These are phyloP conservation scores for Chydorus sphaericus DNA, from an alignment of 2,888 invertebrate genomes.

Conservation along the genomic window DNA sequence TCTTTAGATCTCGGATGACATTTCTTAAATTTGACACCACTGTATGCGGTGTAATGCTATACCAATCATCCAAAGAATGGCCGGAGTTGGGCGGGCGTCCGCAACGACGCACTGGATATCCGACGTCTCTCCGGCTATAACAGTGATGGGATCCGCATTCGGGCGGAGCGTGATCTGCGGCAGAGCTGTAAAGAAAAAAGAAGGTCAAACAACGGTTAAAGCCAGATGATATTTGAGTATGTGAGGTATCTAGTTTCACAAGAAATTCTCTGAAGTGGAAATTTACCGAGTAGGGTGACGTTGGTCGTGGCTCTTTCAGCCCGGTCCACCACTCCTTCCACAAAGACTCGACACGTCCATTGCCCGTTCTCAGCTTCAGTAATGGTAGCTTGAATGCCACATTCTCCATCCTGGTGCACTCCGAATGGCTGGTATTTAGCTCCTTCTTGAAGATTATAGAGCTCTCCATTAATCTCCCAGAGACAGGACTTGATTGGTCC, in stretches of 20 bases:
- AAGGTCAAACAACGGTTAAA: neutral
- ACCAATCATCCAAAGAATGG: conserved; percentile 13
- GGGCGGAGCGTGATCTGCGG: conserved; percentile 6
- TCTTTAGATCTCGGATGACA: neutral
- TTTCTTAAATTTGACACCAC: neutral
- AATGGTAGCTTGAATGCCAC: conserved; percentile 10
- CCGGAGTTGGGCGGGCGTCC: conserved; percentile 8
- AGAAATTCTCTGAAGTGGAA: no score
- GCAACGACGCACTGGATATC: neutral
- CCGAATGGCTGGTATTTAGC: neutral
- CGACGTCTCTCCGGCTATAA: conserved; percentile 1
- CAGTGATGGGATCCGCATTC: neutral
- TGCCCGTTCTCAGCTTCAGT: conserved; percentile 9
- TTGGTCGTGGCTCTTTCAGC: conserved; percentile 7
- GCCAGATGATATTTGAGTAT: neutral
- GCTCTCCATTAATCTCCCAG: conserved; percentile 12
- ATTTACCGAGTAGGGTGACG: conserved; percentile 8
- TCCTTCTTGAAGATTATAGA: neutral
- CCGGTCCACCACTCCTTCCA: neutral
- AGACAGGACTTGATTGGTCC: conserved; percentile 4
- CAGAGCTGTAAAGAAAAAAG: neutral
- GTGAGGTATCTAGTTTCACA: neutral
- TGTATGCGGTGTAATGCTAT: neutral
- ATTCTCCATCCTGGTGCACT: neutral
- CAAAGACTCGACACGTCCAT: conserved; percentile 10